Base-by-base conservation (phyloP, 1,140 invertebrate genomes). In the Trichogramma pretiosum region DNA sequence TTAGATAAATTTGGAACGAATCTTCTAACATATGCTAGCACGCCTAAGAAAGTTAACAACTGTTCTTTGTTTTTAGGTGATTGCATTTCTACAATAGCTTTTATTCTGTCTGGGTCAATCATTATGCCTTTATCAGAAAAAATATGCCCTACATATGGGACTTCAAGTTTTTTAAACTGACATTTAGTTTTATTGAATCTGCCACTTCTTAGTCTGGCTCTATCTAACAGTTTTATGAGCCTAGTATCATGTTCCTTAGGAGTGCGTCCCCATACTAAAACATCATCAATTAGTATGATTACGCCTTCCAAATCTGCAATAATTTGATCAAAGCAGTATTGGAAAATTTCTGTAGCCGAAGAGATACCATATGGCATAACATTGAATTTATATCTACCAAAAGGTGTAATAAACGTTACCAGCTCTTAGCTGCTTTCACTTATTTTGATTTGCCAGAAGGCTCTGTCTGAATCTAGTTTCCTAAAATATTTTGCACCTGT, bases 361-460 rank as follows among this genome's bases (percentile, higher is more conserved):
- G 19, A 48, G 5, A 65, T 59, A 10, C 62, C 65, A 46, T n/a
- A 40, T 28, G 38, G 38, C 22, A 40, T 26, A 26, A 11, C 14
- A 1, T n/a, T 3, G 10, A n/a, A 40, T 26, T n/a, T 23, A 22
- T 16, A 68, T 22, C 67, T 35, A 16, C 70, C 67, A 46, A 61
- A 70, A 7, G 61, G 63, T 3, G 69, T 72, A 26, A 56, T 60
- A 53, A 73, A 66, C 7, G 64, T 69, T 38, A 56, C 60, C 8
- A 60, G 54, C 14, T 68, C 53, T 24, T 50, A 45, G 42, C 64
- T 64, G 36, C 67, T 50, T 11, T 65, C 45, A 30, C 56, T 56
- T 5, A 74, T 50, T 16, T 56, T 56, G 1, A 76, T 56, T 46
- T 73, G 63, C 60, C 63, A 71, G 52, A 72, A 76, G 5, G 63